phyloP scores from a whole-genome alignment of 2,113 vertebrate species.

The Gymnorhina tibicen region DNA sequence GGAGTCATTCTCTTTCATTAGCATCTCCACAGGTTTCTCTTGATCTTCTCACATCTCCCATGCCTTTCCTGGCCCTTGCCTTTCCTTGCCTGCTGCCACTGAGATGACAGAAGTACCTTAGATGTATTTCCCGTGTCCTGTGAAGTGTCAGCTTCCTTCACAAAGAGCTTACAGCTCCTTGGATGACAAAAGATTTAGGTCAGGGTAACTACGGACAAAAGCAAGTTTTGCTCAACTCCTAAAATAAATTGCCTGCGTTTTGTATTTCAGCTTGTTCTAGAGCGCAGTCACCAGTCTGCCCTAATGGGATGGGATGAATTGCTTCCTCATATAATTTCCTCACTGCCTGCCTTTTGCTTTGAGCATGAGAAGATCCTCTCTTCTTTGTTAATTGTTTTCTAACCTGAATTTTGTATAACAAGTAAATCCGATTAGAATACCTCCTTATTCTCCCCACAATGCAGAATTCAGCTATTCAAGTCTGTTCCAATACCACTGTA shows the following conservation, averaged over 20 bases:
- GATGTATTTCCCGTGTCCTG: neutral
- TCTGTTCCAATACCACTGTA: neutral
- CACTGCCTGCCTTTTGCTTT: neutral
- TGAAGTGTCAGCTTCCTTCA: neutral
- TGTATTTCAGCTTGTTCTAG: neutral
- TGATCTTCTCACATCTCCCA: neutral
- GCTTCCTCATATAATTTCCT: neutral
- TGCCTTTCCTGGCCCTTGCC: neutral
- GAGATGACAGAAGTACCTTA: neutral
- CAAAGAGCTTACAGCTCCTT: neutral
- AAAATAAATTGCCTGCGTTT: neutral
- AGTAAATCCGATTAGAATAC: neutral
- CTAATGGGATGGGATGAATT: neutral
- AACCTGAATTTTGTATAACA: neutral
- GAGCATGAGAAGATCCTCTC: neutral
- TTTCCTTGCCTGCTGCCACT: neutral
- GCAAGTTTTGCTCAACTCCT: neutral
- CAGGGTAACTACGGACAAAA: neutral
- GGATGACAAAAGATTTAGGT: neutral
- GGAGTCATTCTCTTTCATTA: neutral
- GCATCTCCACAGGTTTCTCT: neutral
- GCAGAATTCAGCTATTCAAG: neutral
- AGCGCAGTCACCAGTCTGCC: neutral
- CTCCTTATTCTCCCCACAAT: neutral
- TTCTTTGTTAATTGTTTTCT: neutral